Evolutionary conservation across 2,113 vertebrate genomes (phyloP).

Genomic region (Crotalus horridus): DNA sequence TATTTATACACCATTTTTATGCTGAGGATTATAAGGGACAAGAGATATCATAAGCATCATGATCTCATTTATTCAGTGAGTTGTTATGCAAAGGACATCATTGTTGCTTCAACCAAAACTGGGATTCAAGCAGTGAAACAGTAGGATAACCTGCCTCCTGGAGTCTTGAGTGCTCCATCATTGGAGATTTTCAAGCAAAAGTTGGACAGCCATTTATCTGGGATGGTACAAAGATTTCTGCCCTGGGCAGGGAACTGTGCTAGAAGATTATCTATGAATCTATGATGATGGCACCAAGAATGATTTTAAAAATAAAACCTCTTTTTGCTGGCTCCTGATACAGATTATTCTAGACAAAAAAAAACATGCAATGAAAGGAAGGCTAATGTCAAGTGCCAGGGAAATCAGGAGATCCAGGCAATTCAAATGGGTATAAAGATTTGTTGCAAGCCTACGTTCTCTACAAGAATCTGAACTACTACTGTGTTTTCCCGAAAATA

Average conservation of each 20-base stretch:
- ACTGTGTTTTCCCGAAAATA: too few species aligned
- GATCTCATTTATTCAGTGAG: background rate
- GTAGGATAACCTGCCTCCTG: background rate
- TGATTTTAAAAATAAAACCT: background rate
- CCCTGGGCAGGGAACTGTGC: background rate
- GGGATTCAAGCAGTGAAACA: background rate
- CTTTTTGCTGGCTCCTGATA: background rate
- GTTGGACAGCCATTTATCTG: background rate
- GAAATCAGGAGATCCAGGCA: background rate
- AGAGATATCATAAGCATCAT: background rate
- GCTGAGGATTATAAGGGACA: background rate
- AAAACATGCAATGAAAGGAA: background rate
- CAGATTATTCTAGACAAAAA: background rate
- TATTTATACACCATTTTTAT: background rate
- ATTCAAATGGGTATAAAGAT: too few species aligned
- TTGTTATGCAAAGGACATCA: background rate
- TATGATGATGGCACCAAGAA: background rate
- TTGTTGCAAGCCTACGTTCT: too few species aligned
- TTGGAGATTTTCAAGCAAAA: background rate
- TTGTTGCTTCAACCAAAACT: background rate
- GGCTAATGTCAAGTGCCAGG: background rate
- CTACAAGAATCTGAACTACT: too few species aligned
- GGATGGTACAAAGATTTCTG: background rate
- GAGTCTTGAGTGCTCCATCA: background rate
- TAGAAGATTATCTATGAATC: background rate